These are phyloP conservation scores for Prosapia bicincta DNA, from an alignment of 2,888 invertebrate genomes.

Conservation along the genomic window DNA sequence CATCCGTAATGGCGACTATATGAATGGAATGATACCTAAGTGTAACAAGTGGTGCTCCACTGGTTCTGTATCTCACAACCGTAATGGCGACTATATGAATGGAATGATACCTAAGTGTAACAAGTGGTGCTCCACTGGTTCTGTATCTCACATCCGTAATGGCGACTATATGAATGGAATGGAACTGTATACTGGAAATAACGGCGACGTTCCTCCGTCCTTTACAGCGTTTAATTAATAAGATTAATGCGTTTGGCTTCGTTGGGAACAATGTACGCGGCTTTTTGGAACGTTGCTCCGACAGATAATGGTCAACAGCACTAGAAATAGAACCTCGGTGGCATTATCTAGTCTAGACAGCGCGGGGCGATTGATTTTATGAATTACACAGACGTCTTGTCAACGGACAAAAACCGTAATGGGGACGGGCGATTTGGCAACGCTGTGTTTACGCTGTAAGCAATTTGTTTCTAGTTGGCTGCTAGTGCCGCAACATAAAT, in stretches of 20 bases:
- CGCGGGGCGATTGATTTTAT: background rate
- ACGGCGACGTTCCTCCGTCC: background rate
- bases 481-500: background rate
- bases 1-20: no score
- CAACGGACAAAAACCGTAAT: background rate
- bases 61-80: no score
- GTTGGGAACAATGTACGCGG: background rate
- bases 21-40: no score
- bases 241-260: background rate
- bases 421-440: background rate
- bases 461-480: background rate
- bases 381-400: background rate
- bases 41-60: no score
- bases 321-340: background rate
- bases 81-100: no score
- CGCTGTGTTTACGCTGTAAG: background rate
- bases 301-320: background rate
- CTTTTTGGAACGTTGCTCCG: background rate
- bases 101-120: no score
- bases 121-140: no score
- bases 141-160: no score
- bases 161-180: background rate
- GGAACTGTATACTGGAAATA: background rate
- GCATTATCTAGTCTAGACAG: background rate
- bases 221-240: background rate